These are phyloP conservation scores for Caenorhabditis sp. DNA, from an alignment of 2,888 invertebrate genomes.

Conservation along the genomic window DNA sequence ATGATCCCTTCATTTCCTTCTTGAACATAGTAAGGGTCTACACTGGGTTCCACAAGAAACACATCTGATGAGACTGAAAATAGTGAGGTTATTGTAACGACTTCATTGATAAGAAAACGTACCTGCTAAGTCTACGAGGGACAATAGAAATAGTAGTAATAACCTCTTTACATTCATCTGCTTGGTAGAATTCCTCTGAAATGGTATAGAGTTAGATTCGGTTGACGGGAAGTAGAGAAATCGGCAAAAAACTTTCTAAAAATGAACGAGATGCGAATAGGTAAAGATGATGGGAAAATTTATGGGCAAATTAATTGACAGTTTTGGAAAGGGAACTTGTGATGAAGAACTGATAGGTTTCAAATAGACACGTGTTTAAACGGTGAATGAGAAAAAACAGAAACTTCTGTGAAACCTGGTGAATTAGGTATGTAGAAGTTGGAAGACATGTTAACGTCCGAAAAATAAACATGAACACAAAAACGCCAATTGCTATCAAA, in stretches of 20 bases:
- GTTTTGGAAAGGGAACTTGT: no score
- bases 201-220: neutral
- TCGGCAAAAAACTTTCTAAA: neutral
- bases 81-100: neutral
- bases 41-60: constrained; percentile 72
- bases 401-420: no score
- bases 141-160: constrained; percentile 2
- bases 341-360: neutral
- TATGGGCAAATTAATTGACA: no score
- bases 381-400: neutral
- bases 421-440: no score
- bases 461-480: no score
- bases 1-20: constrained; percentile 75
- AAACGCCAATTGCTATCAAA: no score
- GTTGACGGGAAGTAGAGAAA: neutral
- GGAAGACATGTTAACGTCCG: no score
- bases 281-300: no score
- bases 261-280: neutral
- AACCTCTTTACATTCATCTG: constrained; percentile 25
- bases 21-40: constrained; percentile 78
- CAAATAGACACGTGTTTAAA: neutral
- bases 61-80: constrained; percentile 90
- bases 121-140: constrained; percentile 11
- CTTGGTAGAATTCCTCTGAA: constrained; percentile 36
- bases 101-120: neutral